Conservation (phyloP, 1,140 invertebrate genomes). For the Macrocentrus cingulum region DNA sequence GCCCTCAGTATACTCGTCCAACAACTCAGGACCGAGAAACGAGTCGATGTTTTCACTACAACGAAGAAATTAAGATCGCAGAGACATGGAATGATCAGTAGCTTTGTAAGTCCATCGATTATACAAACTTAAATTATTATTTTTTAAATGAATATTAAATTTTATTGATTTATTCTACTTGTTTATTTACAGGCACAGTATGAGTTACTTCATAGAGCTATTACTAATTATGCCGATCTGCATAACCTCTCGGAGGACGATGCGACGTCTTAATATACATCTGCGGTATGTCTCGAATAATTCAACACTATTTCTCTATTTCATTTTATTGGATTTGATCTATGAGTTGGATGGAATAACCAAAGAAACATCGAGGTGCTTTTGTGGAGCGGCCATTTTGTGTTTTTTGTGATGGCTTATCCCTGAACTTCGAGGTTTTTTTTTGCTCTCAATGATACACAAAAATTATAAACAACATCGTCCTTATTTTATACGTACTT, state of each 20-base stretch:
- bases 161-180: slow-evolving; percentile 22
- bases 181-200: slow-evolving; percentile 75
- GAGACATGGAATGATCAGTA: slow-evolving; percentile 78
- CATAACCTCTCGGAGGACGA: slow-evolving; percentile 69
- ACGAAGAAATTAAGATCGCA: slow-evolving; percentile 82
- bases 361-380: slow-evolving; percentile 9
- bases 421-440: background rate
- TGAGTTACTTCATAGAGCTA: slow-evolving; percentile 87
- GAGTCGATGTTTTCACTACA: slow-evolving; percentile 83
- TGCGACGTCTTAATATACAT: slow-evolving; percentile 48
- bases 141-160: slow-evolving; percentile 1
- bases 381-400: background rate
- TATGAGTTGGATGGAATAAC: slow-evolving; percentile 10
- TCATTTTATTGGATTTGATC: background rate
- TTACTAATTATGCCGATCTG: slow-evolving; percentile 85
- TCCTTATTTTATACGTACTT: too few relatives aligned
- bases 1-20: slow-evolving; percentile 82
- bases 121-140: background rate
- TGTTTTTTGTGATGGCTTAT: background rate
- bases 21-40: slow-evolving; percentile 77
- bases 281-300: slow-evolving; percentile 16
- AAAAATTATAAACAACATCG: too few relatives aligned
- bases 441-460: background rate
- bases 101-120: slow-evolving; percentile 66
- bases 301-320: slow-evolving; percentile 23